Evolutionary conservation across 2,797 vertebrate genomes (phyloP), one percentile per base, ranked within the genome.

Genomic region (Monodelphis domestica): DNA sequence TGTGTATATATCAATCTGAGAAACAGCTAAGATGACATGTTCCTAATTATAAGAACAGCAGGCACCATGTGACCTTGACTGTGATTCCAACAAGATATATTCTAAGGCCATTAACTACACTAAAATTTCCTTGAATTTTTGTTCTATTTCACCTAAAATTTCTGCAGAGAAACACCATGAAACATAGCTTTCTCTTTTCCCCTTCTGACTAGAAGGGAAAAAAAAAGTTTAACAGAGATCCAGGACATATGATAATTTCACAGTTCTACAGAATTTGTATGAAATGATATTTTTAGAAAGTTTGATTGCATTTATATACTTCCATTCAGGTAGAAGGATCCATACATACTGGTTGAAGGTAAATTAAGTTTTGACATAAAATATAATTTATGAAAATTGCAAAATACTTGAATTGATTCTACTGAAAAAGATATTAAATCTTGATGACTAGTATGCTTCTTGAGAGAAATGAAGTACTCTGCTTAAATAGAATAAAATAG

Each of bases 341-440:
- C 92, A 95, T 96, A 97, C 96, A 91, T 87, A 93, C 30, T 97
- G 63, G 56, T 89, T 96, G 90, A 96, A 96, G 57, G 97, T 90
- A 98, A 97, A 96, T 97, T 97, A 97, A 95, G 97, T 93, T 87
- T 92, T 96, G 92, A 87, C 93, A 93, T 91, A 24, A 89, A 96
- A 90, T 88, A 88, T 96, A 97, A 95, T 97, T 97, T 98, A 97
- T 97, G 93, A 97, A 96, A 94, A 96, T 92, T 96, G 59, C 52
- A 94, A 96, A 97, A 95, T 91, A 96, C 89, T 93, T 97, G 52
- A 97, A 97, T 96, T 95, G 89, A 97, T 97, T 97, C 89, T 91
- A 53, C 38, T 45, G 94, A 96, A 96, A 97, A 95, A 92, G 53
- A 57, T 51, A 78, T 91, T 97, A 93, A 92, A 95, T 95, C 84